phyloP scores from a whole-genome alignment of 2,888 invertebrate species.

The Craniophora ligustri region DNA sequence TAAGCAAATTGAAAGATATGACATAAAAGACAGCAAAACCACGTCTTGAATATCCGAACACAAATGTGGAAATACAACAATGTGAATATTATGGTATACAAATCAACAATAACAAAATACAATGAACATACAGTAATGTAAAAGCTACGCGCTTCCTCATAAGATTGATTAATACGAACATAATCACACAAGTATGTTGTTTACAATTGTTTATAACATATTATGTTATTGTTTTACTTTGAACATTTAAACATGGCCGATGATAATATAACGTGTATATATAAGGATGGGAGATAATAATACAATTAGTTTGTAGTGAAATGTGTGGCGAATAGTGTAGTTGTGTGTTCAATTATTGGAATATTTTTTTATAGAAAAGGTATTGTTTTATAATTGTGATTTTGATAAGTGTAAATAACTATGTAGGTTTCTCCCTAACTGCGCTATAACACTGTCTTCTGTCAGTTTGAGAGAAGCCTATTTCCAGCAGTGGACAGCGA shows the following conservation, averaged over 20 bases:
- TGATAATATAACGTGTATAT: slow-evolving; percentile 32
- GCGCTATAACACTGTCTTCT: no score
- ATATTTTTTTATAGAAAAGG: slow-evolving; percentile 18
- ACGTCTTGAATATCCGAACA: no score
- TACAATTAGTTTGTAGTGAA: slow-evolving; percentile 16
- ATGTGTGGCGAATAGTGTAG: slow-evolving; percentile 11
- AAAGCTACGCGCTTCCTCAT: slow-evolving; percentile 11
- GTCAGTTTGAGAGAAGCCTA: no score
- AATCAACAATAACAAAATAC: no score
- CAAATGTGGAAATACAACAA: no score
- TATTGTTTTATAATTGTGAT: background rate
- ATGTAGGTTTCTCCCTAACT: no score
- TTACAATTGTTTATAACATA: slow-evolving; percentile 30
- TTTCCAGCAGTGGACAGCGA: no score
- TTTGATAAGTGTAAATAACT: no score
- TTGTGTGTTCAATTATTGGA: slow-evolving; percentile 3
- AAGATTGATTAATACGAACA: slow-evolving; percentile 21
- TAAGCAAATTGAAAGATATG: no score
- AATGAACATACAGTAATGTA: background rate
- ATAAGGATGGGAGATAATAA: slow-evolving; percentile 15
- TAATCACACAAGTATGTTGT: slow-evolving; percentile 47
- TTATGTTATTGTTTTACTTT: slow-evolving; percentile 42
- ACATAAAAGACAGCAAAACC: no score
- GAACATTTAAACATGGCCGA: slow-evolving; percentile 14
- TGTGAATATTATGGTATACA: no score